Base-by-base conservation (phyloP, 2,797 vertebrate species). In the Gymnoscopelus braueri region DNA sequence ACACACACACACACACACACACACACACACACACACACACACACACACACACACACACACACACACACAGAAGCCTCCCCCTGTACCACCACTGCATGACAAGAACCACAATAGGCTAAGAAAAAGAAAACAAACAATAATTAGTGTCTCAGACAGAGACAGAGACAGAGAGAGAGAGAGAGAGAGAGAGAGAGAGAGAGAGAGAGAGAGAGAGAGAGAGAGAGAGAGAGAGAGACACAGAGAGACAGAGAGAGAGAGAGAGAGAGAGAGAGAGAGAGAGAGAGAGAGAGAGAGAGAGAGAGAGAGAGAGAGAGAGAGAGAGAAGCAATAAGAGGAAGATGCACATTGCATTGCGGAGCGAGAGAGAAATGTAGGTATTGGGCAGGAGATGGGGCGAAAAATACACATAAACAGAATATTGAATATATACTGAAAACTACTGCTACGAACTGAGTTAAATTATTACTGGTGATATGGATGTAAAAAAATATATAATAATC, bases 11-110 rank as follows among this genome's bases (percentile, higher is more conserved):
- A 3, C 50, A 51, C 50, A 5, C 50, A 51, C 49, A 5, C 49
- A 51, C 49, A n/a, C 49, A n/a, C 49, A 50, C 49, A 14, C 49
- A 50, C 49, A 4, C 49, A 50, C 49, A 50, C 49, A 51, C 49
- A 51, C 49, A 51, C 13, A 14, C 13, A 51, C 49, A 14, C 49
- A 51, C 49, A 51, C 49, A 51, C 49, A 51, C 49, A 51, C 49
- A 51, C 49, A 51, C 11, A 51, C 12, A 14, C 49, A 59, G n/a
- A 71, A 5, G 2, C 49, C 15, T 14, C 23, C 4, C 32, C 32
- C 44, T 65, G n/a, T n/a, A n/a, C 62, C 29, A 50, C 54, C 50
- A 50, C 44, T 66, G 67, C 9, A 60, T 5, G 14, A 29, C 12
- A 48, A 44, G 5, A 44, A 5, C 39, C 15, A 13, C 15, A 23